Base-by-base conservation (phyloP, 2,888 invertebrate genomes). In the Clusia tigrina region DNA sequence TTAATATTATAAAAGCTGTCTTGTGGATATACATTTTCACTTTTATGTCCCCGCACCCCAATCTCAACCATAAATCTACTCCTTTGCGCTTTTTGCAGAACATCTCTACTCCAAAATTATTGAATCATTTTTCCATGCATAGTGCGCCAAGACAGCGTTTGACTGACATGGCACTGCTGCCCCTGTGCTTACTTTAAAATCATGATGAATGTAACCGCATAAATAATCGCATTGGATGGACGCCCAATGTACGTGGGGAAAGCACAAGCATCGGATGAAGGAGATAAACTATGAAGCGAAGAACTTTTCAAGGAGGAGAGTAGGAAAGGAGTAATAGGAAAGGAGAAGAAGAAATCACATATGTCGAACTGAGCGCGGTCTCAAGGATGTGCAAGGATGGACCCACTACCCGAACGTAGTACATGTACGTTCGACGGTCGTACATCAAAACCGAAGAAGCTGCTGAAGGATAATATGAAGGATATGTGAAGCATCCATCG, bases 201-300 rank as follows among this genome's bases (percentile, higher is more conserved):
- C 58, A 46, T 67, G 69, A 71, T 69, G 67, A 68, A 70, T 72
- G 67, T 67, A 67, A 62, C 53, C 63, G 58, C 68, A 71, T 72
- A 66, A 69, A 69, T 69, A 70, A 71, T 65, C 66, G 58, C 25
- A 61, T n/a, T 20, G 66, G 70, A 71, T 69, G 72, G 72, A 70
- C 69, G 71, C 65, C 60, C 65, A 58, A 63, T 67, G 70, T 69
- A 24, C 18, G 57, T 20, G 46, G 12, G n/a, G 48, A n/a, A 22
- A 54, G 20, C 6, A 18, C 3, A 22, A 32, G 12, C 42, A 61
- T 22, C 24, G 25, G 26, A 52, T 32, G 3, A 61, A 61, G 63
- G 67, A 12, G 46, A 37, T 3, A 55, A 20, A 25, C 24, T 24
- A 12, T 20, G 48, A 6, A 32, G 32, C 52, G 52, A 18, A 37